phyloP scores from a whole-genome alignment of 2,113 vertebrate species.

The Gavia stellata region DNA sequence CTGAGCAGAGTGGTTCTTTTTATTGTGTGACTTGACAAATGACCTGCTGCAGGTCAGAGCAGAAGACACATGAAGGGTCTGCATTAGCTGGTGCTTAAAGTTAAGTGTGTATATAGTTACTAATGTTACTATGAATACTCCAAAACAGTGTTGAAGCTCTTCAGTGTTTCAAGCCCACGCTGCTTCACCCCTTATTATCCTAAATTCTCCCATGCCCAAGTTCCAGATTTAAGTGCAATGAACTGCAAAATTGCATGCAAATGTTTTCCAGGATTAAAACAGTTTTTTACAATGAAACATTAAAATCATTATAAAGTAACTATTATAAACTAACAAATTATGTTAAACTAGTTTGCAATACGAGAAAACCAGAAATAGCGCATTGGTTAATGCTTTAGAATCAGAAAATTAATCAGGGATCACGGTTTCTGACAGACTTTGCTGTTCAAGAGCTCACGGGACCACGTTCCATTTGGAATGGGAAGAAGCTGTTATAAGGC shows the following conservation, averaged over 20 bases:
- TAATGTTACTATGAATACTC: not conserved
- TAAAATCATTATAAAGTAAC: not conserved
- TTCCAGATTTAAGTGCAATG: not conserved
- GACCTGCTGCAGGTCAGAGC: not conserved
- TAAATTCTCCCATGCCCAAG: not conserved
- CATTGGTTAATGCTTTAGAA: not conserved
- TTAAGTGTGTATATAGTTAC: not conserved
- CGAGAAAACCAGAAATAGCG: not conserved
- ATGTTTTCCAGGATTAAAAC: not conserved
- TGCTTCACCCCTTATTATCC: not conserved
- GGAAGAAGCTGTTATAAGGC: not conserved
- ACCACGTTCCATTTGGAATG: not conserved
- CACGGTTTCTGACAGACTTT: not conserved
- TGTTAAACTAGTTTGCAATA: not conserved
- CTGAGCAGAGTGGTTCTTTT: not conserved
- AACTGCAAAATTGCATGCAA: not conserved
- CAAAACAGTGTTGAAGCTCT: not conserved
- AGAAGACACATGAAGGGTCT: not conserved
- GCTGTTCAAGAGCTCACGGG: not conserved
- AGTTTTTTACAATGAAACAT: not conserved
- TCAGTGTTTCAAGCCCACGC: not conserved
- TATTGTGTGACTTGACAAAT: not conserved
- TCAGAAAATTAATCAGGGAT: not conserved
- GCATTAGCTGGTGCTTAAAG: not conserved
- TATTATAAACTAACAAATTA: not conserved